Base-by-base conservation (phyloP, 2,888 invertebrate genomes). In the Cosmopolites sordidus region DNA sequence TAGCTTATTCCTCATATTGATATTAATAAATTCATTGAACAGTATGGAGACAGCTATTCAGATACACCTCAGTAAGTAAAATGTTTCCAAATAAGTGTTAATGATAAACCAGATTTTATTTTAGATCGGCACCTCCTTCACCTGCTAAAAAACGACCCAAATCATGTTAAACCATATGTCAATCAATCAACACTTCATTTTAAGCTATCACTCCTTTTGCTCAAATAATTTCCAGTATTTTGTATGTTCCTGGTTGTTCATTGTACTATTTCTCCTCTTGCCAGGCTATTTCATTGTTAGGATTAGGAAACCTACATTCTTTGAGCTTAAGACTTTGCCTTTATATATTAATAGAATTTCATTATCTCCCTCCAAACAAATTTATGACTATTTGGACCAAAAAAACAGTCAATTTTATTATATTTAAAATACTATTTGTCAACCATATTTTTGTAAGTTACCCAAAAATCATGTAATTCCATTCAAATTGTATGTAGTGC, bases 11-110 rank as follows among this genome's bases (percentile, higher is more conserved):
- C 67, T 22, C 62, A 71, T 44, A 70, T 73, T 54, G 72, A 74
- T 61, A 64, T 74, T 49, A 67, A 69, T 47, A 71, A 71, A 62
- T 74, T 74, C 62, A 58, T 74, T 49, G 72, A 73, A 48, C 67
- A 72, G 41, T 69, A 72, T 62, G 70, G 68, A n/a, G 66, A 69
- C 12, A 43, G 54, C n/a, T 42, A 37, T 30, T 6, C 40, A 14
- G 39, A 48, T 43, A 37, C 45, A 30, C 39, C 48, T 38, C 40
- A 48, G 49, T 54, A 48, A 51, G 51, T 51, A 22, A 22, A 3
- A 22, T 22, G 22, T 5, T 22, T 22, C 3, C 22, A 22, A 22
- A 22, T 22, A 5, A 43, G 27, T 27, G 6, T n/a, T 9, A 6
- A 2, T 17, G 15, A 41, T n/a, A n/a, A 15, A 29, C 2, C 43